Conservation (phyloP, 2,888 invertebrate genomes). For the Troides oblongomaculatus region DNA sequence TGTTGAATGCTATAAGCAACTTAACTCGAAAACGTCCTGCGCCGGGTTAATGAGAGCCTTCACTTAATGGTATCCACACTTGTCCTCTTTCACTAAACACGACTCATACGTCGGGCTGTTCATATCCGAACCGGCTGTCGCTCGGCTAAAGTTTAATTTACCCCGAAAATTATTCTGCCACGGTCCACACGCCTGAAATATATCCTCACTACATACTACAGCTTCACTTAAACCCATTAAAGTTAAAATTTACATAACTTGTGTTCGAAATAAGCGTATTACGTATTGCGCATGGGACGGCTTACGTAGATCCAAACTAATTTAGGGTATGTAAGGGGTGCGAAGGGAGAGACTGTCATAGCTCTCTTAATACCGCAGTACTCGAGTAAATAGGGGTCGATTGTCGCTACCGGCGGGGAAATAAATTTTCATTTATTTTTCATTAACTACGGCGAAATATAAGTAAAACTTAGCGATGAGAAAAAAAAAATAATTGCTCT, state of each 20-base stretch:
- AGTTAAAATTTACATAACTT: not conserved
- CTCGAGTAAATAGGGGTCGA: not conserved
- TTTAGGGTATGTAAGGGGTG: no score
- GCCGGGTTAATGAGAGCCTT: slow-evolving; percentile 29
- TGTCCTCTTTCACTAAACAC: slow-evolving; percentile 26
- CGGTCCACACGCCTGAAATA: no score
- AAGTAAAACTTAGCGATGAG: no score
- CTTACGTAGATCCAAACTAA: no score
- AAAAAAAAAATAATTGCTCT: not conserved
- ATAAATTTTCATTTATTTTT: not conserved
- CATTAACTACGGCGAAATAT: not conserved
- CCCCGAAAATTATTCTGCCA: slow-evolving; percentile 12
- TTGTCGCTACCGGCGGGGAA: not conserved
- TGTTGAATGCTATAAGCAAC: slow-evolving; percentile 11
- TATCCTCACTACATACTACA: no score
- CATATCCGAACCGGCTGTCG: slow-evolving; percentile 7
- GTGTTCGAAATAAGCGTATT: not conserved
- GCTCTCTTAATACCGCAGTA: no score
- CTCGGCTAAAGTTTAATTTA: slow-evolving; percentile 11
- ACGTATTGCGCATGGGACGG: not conserved
- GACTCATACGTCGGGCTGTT: slow-evolving; percentile 13
- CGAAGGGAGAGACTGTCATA: no score
- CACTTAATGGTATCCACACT: slow-evolving; percentile 25
- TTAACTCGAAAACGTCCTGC: slow-evolving; percentile 13
- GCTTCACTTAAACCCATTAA: not conserved